A percentile compares a stretch with the other conserved stretches of the same genome.
Conservation (phyloP, 1,140 invertebrate genomes). For the Octopus bimaculoides region DNA sequence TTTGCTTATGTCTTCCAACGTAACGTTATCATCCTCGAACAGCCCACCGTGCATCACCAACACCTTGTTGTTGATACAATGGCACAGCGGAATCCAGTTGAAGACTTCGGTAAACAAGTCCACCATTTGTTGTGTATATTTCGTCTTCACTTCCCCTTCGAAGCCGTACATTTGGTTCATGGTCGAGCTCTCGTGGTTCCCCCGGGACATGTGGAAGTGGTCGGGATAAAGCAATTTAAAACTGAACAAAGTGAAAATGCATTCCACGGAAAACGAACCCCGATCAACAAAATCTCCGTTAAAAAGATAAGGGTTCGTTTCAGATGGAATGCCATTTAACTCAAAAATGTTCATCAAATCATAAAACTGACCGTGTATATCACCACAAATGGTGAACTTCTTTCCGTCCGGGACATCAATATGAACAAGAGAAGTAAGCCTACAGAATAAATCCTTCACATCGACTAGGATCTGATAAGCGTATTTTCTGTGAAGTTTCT, state of each 20-base stretch:
- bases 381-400: conserved; percentile 99
- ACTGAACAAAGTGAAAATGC: conserved; percentile 96
- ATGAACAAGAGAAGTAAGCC: conserved; percentile 85
- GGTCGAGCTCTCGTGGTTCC: conserved; percentile 96
- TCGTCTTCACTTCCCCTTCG: conserved; percentile 94
- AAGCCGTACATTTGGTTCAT: conserved; percentile 99
- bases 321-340: conserved; percentile 91
- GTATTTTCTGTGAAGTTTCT: conserved; percentile 94
- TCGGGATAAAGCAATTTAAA: conserved; percentile 96
- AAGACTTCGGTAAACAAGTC: conserved; percentile 98
- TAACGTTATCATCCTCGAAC: conserved; percentile 85
- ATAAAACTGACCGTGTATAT: conserved; percentile 99
- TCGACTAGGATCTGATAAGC: conserved; percentile 96
- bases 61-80: conserved; percentile 90
- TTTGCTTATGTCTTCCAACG: conserved; percentile 83
- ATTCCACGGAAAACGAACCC: conserved; percentile 98
- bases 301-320: conserved; percentile 95
- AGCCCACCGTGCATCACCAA: conserved; percentile 62
- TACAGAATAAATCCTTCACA: conserved; percentile 80
- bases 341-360: conserved; percentile 98
- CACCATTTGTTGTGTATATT: conserved; percentile 86
- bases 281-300: conserved; percentile 99
- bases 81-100: conserved; percentile 93
- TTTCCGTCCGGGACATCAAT: conserved; percentile 79
- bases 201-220: conserved; percentile 97